Conservation (phyloP, 2,113 vertebrate species). For the Vicugna pacos region DNA sequence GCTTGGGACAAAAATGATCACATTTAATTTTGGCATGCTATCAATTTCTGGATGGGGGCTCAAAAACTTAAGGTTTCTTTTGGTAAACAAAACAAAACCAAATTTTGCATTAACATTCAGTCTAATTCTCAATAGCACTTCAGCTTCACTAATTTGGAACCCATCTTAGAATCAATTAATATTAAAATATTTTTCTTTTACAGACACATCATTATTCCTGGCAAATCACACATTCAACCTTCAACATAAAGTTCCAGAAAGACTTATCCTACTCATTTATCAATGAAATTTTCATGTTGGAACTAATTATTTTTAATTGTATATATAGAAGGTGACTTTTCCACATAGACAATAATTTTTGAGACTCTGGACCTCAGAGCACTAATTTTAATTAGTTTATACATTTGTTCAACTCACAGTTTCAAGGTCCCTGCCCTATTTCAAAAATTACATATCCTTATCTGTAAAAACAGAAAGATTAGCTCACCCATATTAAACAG, state of each 20-base stretch:
- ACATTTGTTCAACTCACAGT: constrained; percentile 65
- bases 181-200: constrained; percentile 11
- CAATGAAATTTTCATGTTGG: constrained; percentile 39
- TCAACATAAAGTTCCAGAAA: constrained; percentile 47
- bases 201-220: not conserved
- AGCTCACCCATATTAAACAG: constrained; percentile 72
- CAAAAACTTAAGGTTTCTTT: not conserved
- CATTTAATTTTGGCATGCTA: constrained; percentile 19
- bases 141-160: not conserved
- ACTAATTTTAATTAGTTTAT: constrained; percentile 76
- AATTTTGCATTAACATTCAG: not conserved
- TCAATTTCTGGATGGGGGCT: not conserved
- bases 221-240: constrained; percentile 23
- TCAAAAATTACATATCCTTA: constrained; percentile 69
- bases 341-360: constrained; percentile 61
- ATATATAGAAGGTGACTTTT: constrained; percentile 77
- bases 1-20: not conserved
- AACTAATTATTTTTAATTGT: constrained; percentile 75
- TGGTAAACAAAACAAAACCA: not conserved
- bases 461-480: constrained; percentile 73
- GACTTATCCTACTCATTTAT: constrained; percentile 24
- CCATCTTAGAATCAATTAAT: not conserved
- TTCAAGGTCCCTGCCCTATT: constrained; percentile 60
- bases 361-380: constrained; percentile 55
- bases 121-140: not conserved